Evolutionary conservation across 1,140 invertebrate genomes (phyloP).

Genomic region (Philopotamus ludificatus): DNA sequence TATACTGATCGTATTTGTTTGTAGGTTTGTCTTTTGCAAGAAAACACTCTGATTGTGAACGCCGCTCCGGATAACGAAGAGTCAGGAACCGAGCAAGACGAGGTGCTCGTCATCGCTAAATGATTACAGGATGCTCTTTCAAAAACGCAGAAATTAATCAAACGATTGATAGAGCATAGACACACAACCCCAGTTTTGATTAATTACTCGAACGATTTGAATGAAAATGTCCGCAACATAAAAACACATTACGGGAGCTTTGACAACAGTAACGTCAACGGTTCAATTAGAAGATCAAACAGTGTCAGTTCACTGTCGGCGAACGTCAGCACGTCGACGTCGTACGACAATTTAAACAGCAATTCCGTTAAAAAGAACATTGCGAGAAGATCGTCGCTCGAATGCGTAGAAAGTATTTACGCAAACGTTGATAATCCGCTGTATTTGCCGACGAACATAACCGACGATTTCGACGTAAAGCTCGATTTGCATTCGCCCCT

Average conservation of each 20-base stretch:
- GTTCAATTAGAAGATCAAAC: constrained; percentile 15
- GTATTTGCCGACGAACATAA: neutral
- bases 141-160: constrained; percentile 37
- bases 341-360: too few species aligned
- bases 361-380: too few species aligned
- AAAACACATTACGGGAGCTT: constrained; percentile 37
- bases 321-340: neutral
- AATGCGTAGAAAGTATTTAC: too few species aligned
- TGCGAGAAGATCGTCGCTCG: too few species aligned
- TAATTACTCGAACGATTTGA: constrained; percentile 12
- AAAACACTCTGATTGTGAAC: constrained; percentile 18
- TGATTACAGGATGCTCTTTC: constrained; percentile 38
- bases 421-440: neutral
- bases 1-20: constrained; percentile 12
- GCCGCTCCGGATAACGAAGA: constrained; percentile 24
- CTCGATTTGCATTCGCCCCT: neutral
- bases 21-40: constrained; percentile 26
- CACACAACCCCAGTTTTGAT: constrained; percentile 13
- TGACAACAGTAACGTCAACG: constrained; percentile 25
- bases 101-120: constrained; percentile 36
- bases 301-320: constrained; percentile 14
- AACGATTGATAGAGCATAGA: constrained; percentile 27
- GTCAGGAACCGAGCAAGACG: constrained; percentile 23
- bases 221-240: constrained; percentile 10
- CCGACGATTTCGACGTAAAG: neutral